Evolutionary conservation across 2,797 vertebrate species (phyloP).

Genomic region (Staurois parvus): DNA sequence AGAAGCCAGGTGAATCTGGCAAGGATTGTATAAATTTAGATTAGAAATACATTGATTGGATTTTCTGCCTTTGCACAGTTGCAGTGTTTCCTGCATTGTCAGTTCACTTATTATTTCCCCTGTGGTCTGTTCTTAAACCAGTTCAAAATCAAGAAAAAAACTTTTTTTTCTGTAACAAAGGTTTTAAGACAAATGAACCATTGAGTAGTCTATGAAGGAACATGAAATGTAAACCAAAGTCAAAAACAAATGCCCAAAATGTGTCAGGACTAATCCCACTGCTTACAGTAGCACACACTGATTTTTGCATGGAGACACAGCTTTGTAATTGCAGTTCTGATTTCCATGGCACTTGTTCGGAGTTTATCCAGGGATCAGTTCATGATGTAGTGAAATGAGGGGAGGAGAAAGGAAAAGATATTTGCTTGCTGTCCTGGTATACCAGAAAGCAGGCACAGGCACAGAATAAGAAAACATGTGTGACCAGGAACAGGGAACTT

Average conservation of each 20-base stretch:
- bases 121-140: neutral
- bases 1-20: too few species aligned
- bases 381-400: neutral
- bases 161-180: constrained; percentile 31
- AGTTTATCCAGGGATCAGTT: constrained; percentile 6
- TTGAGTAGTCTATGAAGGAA: constrained; percentile 21
- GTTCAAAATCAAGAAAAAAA: neutral
- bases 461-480: constrained; percentile 27
- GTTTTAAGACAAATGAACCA: constrained; percentile 26
- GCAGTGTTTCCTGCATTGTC: too few species aligned
- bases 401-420: neutral
- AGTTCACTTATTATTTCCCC: too few species aligned
- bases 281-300: constrained; percentile 32
- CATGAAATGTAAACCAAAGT: constrained; percentile 28
- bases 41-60: too few species aligned
- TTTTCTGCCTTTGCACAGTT: too few species aligned
- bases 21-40: too few species aligned
- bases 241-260: constrained; percentile 34
- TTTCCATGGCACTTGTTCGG: neutral
- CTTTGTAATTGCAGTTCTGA: neutral
- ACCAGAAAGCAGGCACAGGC: neutral
- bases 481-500: constrained; percentile 28
- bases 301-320: neutral
- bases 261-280: constrained; percentile 26
- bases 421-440: constrained; percentile 44